Base-by-base conservation (phyloP, 1,140 invertebrate genomes). In the Zaprionus kolodkinae region DNA sequence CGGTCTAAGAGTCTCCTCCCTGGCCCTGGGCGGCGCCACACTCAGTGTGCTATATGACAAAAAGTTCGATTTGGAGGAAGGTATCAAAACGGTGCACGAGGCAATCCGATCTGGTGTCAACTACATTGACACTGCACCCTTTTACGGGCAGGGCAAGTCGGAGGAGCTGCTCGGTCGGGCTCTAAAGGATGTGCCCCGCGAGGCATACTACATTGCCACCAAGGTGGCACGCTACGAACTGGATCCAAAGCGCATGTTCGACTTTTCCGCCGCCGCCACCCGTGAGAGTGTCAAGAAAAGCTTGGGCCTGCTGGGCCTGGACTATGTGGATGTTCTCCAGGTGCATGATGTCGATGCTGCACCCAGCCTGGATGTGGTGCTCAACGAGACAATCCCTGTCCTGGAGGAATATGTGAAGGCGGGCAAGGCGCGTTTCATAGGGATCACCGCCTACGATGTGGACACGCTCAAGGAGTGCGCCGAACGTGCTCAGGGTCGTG, bases 51-150 rank as follows among this genome's bases (percentile, higher is more conserved):
- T 88, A n/a, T 81, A 69, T 30, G 59, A 66, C 25, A 55, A 81
- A 6, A 82, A 89, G 30, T 79, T 92, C 27, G 82, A 92, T 60
- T 94, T 95, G 57, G 84, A 94, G 15, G 95, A 97, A 91, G 96
- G 95, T 21, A 95, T 96, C 62, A 90, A 95, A 56, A 95, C 96
- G 0, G 94, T 99, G 40, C 93, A 94, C 48, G 93, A 95, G 76
- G 96, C 96, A 5, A 92, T 99, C 15, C 96, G 95, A 88, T 93
- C 93, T 36, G 98, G 98, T 2, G 94, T 99, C 17, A 99, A 99
- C 93, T 98, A 97, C 76, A 96, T 99, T 59, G 98, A 99, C 91
- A 98, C 97, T 0, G 96, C 96, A 2, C 97, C 97, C 0, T 98
- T 96, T 95, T 99, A 99, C 92, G 97, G 97, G 1, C 96, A 97